Evolutionary conservation across 1,140 invertebrate genomes (phyloP).

Genomic region (Araneus ventricosus): DNA sequence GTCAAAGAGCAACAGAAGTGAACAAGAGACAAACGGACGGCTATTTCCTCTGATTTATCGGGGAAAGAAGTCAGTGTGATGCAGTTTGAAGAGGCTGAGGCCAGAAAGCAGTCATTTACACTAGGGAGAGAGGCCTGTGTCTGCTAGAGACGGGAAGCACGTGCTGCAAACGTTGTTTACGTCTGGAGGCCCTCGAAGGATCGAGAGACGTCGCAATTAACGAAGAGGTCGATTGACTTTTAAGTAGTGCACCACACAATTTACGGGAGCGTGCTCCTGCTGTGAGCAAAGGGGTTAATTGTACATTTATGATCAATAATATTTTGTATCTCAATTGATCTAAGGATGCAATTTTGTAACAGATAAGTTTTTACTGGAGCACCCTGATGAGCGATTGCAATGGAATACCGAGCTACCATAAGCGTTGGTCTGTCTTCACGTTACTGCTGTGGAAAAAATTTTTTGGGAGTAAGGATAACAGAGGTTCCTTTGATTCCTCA

Average conservation of each 20-base stretch:
- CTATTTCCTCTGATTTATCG: slow-evolving; percentile 43
- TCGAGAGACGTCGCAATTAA: neutral
- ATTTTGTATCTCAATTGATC: too few relatives aligned
- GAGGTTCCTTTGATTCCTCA: too few relatives aligned
- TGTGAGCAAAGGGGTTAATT: too few relatives aligned
- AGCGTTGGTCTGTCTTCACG: too few relatives aligned
- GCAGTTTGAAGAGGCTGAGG: neutral
- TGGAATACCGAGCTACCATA: too few relatives aligned
- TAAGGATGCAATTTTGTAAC: too few relatives aligned
- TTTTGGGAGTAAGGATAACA: too few relatives aligned
- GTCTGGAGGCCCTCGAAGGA: slow-evolving; percentile 17
- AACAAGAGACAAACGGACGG: neutral
- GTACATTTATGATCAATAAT: too few relatives aligned
- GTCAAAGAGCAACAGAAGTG: slow-evolving; percentile 17
- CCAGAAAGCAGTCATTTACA: slow-evolving; percentile 19
- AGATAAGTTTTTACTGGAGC: too few relatives aligned
- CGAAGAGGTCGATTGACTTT: slow-evolving; percentile 16
- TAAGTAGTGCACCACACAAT: neutral
- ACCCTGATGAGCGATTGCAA: too few relatives aligned
- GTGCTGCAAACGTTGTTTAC: slow-evolving; percentile 39
- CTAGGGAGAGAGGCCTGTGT: neutral
- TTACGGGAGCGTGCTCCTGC: neutral
- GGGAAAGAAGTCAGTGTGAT: slow-evolving; percentile 22
- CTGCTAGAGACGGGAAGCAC: slow-evolving; percentile 15
- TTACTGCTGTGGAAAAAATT: too few relatives aligned